Evolutionary conservation across 2,113 vertebrate species (phyloP).

Genomic region (Rana temporaria): DNA sequence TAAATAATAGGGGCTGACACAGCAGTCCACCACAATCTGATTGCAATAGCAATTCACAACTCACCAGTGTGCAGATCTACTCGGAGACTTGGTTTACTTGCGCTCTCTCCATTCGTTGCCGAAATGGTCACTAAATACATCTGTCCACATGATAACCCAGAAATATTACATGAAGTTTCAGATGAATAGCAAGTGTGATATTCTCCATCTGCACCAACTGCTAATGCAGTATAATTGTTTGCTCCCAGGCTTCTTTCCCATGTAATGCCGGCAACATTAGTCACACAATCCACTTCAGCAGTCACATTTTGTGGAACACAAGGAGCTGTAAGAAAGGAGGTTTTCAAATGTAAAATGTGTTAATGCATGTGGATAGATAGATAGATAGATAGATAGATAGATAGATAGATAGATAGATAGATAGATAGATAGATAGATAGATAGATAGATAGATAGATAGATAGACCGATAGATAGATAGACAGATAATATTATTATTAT

Average conservation of each 20-base stretch:
- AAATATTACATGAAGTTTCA: conserved; percentile 65
- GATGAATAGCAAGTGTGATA: conserved; percentile 48
- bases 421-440: no score
- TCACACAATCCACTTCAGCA: conserved; percentile 65
- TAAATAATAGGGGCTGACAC: no score
- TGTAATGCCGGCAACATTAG: conserved; percentile 62
- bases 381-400: no score
- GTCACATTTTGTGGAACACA: conserved; percentile 35
- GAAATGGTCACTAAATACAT: conserved; percentile 69
- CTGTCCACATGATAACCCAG: conserved; percentile 70
- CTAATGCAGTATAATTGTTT: conserved; percentile 66
- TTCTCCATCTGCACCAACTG: conserved; percentile 61
- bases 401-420: no score
- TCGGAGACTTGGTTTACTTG: conserved; percentile 55
- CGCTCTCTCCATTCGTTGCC: conserved; percentile 64
- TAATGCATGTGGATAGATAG: no score
- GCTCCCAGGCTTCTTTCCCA: conserved; percentile 71
- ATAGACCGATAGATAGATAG: no score
- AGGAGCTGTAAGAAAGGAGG: not conserved
- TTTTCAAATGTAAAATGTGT: no score
- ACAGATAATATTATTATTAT: no score
- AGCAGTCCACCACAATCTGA: no score
- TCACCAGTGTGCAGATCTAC: conserved; percentile 13
- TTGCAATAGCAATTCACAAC: not conserved
- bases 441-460: no score